phyloP scores from a whole-genome alignment of 1,140 invertebrate genomes.

The Drosophila mauritiana region DNA sequence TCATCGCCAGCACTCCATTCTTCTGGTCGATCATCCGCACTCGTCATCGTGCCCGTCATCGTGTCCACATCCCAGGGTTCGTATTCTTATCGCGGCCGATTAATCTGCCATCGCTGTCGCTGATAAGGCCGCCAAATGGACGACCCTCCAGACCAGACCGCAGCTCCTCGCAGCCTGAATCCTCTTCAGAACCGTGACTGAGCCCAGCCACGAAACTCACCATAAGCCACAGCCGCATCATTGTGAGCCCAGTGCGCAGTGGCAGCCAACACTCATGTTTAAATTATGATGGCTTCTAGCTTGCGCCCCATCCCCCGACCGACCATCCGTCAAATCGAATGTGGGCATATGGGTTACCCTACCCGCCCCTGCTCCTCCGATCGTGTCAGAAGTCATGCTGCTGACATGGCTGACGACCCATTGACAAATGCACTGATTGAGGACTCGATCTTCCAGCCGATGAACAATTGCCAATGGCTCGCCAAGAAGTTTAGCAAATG shows the following conservation, averaged over 20 bases:
- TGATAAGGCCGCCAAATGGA: slow-evolving; percentile 68
- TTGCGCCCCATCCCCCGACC: slow-evolving; percentile 53
- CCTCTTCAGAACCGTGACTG: slow-evolving; percentile 18
- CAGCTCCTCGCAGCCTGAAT: slow-evolving; percentile 16
- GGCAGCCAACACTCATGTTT: slow-evolving; percentile 81
- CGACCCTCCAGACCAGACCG: slow-evolving; percentile 37
- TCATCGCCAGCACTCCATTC: slow-evolving; percentile 46
- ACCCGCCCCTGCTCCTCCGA: neutral
- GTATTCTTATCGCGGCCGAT: slow-evolving; percentile 66
- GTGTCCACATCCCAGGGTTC: slow-evolving; percentile 43
- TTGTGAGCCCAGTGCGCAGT: slow-evolving; percentile 69
- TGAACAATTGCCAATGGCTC: slow-evolving; percentile 17
- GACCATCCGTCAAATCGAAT: slow-evolving; percentile 24
- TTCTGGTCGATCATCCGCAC: slow-evolving; percentile 71
- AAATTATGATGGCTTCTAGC: slow-evolving; percentile 82
- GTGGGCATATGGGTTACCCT: slow-evolving; percentile 49
- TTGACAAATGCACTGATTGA: slow-evolving; percentile 49
- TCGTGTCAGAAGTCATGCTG: slow-evolving; percentile 56
- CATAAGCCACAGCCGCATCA: slow-evolving; percentile 45
- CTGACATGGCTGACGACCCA: slow-evolving; percentile 53
- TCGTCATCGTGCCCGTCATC: slow-evolving; percentile 52
- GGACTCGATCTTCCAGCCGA: slow-evolving; percentile 21
- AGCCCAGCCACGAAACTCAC: slow-evolving; percentile 8
- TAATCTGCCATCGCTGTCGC: slow-evolving; percentile 75
- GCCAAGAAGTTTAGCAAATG: slow-evolving; percentile 12